These are phyloP conservation scores for Aphelocoma californica DNA, from an alignment of 2,797 vertebrate species.

Conservation along the genomic window DNA sequence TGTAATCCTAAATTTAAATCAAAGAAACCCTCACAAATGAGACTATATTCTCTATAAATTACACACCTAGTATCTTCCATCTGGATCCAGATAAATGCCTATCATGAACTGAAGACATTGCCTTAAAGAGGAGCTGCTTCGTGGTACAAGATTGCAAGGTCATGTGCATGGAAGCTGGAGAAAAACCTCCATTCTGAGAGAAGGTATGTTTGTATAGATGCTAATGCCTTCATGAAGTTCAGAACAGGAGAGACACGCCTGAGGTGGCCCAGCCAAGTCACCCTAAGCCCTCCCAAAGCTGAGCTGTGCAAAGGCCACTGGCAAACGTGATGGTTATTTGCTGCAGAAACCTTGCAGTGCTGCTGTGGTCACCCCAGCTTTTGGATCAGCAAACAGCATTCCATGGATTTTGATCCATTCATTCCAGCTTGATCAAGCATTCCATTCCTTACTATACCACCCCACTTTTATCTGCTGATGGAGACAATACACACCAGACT, in stretches of 20 bases:
- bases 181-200: neutral
- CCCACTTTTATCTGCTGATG: neutral
- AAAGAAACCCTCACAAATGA: neutral
- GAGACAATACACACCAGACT: neutral
- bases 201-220: neutral
- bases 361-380: neutral
- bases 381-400: neutral
- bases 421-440: neutral
- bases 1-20: neutral
- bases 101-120: neutral
- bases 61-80: neutral
- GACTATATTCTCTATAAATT: neutral
- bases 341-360: neutral
- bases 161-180: neutral
- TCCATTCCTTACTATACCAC: neutral
- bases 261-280: neutral
- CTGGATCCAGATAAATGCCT: neutral
- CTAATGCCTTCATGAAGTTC: neutral
- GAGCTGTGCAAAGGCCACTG: neutral
- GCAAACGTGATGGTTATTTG: neutral
- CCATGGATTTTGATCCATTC: neutral
- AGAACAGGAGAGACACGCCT: neutral
- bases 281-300: neutral
- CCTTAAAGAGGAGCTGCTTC: neutral
- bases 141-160: neutral